These are phyloP conservation scores for Eupeodes luniger DNA, from an alignment of 2,888 invertebrate species.

Conservation along the genomic window DNA sequence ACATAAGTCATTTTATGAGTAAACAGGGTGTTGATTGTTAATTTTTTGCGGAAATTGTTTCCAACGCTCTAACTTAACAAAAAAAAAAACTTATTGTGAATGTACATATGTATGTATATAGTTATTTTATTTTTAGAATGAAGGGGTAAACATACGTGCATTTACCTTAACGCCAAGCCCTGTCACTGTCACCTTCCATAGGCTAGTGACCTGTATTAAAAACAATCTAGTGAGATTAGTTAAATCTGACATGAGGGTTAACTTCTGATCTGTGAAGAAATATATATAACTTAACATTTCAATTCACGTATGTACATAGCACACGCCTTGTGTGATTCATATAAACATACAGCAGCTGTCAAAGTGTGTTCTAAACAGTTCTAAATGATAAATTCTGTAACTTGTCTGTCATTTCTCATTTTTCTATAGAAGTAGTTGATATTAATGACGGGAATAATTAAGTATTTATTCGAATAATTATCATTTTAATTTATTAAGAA, in stretches of 20 bases:
- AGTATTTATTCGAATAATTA: too few species aligned
- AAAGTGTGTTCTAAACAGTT: too few species aligned
- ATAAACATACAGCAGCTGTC: too few species aligned
- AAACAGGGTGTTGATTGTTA: slow-evolving; percentile 46
- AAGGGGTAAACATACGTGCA: neutral
- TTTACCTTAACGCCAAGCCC: neutral
- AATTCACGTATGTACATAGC: too few species aligned
- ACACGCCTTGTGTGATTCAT: too few species aligned
- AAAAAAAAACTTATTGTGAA: neutral
- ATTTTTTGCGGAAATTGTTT: slow-evolving; percentile 27
- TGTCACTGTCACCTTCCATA: neutral
- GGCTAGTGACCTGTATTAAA: neutral
- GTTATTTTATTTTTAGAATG: neutral
- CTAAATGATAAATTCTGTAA: too few species aligned
- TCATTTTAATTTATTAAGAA: too few species aligned
- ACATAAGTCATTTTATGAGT: slow-evolving; percentile 47
- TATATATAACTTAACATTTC: too few species aligned
- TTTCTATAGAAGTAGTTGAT: too few species aligned
- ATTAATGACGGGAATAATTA: too few species aligned
- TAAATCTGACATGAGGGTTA: neutral
- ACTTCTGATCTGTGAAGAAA: too few species aligned
- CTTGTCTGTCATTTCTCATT: too few species aligned
- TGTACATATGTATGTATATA: neutral
- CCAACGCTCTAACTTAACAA: neutral
- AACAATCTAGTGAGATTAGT: neutral